Evolutionary conservation across 2,888 invertebrate species (phyloP), one percentile per base, ranked within the genome.

Genomic region (Taphrorychus bicolor): DNA sequence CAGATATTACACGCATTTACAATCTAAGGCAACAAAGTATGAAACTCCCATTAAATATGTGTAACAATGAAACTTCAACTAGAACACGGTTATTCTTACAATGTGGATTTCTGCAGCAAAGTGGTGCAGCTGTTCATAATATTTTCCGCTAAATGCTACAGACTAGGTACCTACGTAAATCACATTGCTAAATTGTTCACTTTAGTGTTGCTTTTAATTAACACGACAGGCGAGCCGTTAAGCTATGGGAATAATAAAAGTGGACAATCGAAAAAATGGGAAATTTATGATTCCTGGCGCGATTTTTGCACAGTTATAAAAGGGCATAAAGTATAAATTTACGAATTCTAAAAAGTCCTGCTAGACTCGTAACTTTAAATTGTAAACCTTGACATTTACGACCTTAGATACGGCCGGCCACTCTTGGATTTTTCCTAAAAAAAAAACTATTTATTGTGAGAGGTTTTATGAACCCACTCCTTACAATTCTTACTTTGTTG

Each of bases 331-430:
- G 56, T 69, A 56, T 65, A 65, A 65, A 66, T 65, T 61, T 66
- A 45, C 53, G 53, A 49, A 52, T 58, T 69, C 58, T 16, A 54
- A 66, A 66, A 65, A 68, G 48, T 19, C 19, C 16, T 32, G 52
- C 59, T 63, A 58, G 62, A 70, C 61, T 70, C 70, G 63, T 70
- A 70, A 70, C 66, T 58, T 59, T 58, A 66, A 70, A 54, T 62
- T 63, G 70, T 70, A 62, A 66, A 70, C 40, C 21, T 54, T 66
- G 70, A 70, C 70, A 48, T 70, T 70, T 66, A 70, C 62, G 56
- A 16, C 14, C 59, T 32, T 62, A 59, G 48, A 66, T 51, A 63
- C 56, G 45, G 63, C 59, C 19, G 18, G 32, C 7, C 18, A 45
- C 49, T 61, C 53, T 48, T 62, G 14, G 45, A 45, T 17, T 18